Base-by-base conservation (phyloP, 2,113 vertebrate species). In the Megalops atlanticus region DNA sequence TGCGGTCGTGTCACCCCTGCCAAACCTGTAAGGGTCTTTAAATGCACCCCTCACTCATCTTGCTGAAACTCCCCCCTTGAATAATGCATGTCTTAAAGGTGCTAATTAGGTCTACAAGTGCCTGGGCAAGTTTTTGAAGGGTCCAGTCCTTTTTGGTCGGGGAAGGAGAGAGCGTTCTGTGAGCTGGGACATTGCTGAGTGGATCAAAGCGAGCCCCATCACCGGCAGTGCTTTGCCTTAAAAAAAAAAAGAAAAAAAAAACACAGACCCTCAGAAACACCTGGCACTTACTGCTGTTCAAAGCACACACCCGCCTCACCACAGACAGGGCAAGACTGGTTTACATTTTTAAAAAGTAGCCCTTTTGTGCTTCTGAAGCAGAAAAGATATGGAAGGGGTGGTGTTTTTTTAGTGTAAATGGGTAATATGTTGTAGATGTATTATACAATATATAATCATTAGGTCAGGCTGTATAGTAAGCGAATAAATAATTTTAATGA, bases 71-170 rank as follows among this genome's bases (percentile, higher is more conserved):
- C 40, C 16, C 14, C 12, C 45, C 15, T n/a, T 82, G 68, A 72
- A 77, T 82, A 77, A 77, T 77, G 68, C 64, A 82, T 81, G 40
- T 41, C 74, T 81, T 77, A 78, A 71, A 24, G 75, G 43, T 68
- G 41, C 74, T 80, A 69, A 77, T 45, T 73, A 74, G 69, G 24
- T 45, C 38, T 43, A 36, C 72, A 40, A 64, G 31, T 31, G 21
- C 77, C 36, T 45, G 43, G 49, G 33, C 8, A 31, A 15, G 39
- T 77, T n/a, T 82, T 49, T 72, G 35, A 43, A 74, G 72, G 38
- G 72, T 41, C 24, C 31, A 0, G 52, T 24, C 14, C 21, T 47
- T 38, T 35, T 74, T 47, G 21, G 74, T 74, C 39, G 27, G 38
- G 45, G 64, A 68, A 77, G 21, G 43, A 68, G 35, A 24, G 3